Conservation (phyloP, 2,797 vertebrate genomes). For the Lepus townsendii region DNA sequence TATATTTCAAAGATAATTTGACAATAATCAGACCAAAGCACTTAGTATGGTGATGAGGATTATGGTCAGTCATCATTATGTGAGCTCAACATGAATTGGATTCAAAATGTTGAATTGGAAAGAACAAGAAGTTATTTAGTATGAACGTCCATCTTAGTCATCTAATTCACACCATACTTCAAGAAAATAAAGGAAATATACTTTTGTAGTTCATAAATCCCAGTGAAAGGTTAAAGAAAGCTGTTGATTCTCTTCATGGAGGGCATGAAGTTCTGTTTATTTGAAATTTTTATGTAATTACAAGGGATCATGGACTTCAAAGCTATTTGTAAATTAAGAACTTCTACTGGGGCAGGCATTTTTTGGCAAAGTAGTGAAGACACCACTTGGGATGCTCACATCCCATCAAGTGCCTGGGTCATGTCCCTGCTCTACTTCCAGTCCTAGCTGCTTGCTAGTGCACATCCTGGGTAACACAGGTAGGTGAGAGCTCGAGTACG, state of each 20-base stretch:
- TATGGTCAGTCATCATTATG: background rate
- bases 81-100: background rate
- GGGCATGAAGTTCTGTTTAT: background rate
- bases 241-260: background rate
- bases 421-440: too few relatives aligned
- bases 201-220: constrained; percentile 8
- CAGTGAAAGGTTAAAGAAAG: constrained; percentile 19
- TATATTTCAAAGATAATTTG: constrained; percentile 50
- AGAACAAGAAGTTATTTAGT: background rate
- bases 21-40: constrained; percentile 27
- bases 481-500: too few relatives aligned
- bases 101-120: constrained; percentile 6
- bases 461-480: too few relatives aligned
- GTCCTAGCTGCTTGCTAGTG: too few relatives aligned
- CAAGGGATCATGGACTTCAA: background rate
- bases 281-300: constrained; percentile 33
- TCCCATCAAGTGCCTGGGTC: too few relatives aligned
- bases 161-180: background rate
- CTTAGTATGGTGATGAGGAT: background rate
- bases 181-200: background rate
- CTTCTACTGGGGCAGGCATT: background rate
- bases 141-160: background rate
- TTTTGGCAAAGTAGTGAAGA: too few relatives aligned
- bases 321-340: constrained; percentile 33
- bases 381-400: too few relatives aligned